Percentiles rank a stretch among this genome's conserved stretches.
Conservation (phyloP, 2,113 vertebrate species). For the Drymodes brunneopygia region DNA sequence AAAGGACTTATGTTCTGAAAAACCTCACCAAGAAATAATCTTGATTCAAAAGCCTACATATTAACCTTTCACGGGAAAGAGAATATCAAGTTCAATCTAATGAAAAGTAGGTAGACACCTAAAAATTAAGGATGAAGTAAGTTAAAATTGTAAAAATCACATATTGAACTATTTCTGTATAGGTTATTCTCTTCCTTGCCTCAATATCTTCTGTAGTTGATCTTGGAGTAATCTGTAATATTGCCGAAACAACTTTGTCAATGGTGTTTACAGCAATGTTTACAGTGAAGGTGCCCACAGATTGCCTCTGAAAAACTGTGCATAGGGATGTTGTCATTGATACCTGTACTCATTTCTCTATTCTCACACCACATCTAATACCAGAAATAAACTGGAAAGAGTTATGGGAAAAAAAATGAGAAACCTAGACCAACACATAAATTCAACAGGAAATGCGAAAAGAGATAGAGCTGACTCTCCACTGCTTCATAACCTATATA, state of each 20-base stretch:
- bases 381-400: background rate
- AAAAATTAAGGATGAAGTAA: background rate
- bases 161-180: background rate
- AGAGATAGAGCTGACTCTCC: constrained; percentile 5
- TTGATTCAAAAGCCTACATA: background rate
- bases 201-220: background rate
- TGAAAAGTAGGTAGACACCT: background rate
- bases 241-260: background rate
- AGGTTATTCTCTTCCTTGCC: background rate
- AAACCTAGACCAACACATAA: background rate
- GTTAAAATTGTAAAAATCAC: background rate
- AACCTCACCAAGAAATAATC: background rate
- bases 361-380: background rate
- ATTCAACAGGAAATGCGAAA: constrained; percentile 6
- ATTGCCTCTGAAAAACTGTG: background rate
- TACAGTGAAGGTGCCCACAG: background rate
- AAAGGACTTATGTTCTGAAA: background rate
- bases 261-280: background rate
- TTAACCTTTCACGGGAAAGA: background rate
- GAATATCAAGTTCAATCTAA: background rate
- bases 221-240: background rate
- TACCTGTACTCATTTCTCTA: background rate
- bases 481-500: background rate
- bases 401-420: background rate
- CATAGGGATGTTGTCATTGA: background rate